Conservation (phyloP, 2,888 invertebrate genomes). For the Drosophila lutescens region DNA sequence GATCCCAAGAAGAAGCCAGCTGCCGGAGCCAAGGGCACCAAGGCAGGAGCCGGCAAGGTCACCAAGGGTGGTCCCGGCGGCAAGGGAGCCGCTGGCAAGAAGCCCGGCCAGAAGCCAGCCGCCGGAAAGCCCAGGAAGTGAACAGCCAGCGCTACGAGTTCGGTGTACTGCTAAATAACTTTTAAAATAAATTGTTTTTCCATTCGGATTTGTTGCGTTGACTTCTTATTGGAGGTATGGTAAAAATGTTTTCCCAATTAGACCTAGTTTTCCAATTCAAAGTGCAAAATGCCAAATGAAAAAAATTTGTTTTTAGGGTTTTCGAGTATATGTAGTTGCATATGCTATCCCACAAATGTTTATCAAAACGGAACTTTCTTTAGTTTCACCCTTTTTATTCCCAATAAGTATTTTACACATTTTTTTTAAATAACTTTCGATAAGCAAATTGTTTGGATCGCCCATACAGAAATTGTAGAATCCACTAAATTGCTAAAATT, state of each 20-base stretch:
- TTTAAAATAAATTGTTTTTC: slow-evolving; percentile 43
- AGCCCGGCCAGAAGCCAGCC: slow-evolving; percentile 67
- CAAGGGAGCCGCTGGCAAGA: slow-evolving; percentile 71
- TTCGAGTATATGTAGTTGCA: no score
- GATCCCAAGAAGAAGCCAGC: slow-evolving; percentile 61
- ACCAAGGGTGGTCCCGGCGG: slow-evolving; percentile 56
- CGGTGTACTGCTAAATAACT: slow-evolving; percentile 41
- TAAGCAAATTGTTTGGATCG: no score
- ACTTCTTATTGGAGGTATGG: background rate
- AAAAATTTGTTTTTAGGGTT: no score
- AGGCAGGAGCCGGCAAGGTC: slow-evolving; percentile 54
- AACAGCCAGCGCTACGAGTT: slow-evolving; percentile 25
- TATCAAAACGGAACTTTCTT: no score
- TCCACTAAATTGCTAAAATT: no score
- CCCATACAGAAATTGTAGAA: no score
- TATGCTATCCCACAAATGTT: no score
- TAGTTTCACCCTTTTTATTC: no score
- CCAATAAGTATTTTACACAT: no score
- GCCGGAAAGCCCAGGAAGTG: slow-evolving; percentile 79
- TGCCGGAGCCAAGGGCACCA: slow-evolving; percentile 48
- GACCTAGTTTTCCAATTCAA: no score
- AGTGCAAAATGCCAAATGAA: no score
- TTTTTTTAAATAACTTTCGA: no score
- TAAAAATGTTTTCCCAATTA: background rate
- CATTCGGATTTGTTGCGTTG: slow-evolving; percentile 11